Conservation (phyloP, 2,888 invertebrate species). For the Leptopilina myrica region DNA sequence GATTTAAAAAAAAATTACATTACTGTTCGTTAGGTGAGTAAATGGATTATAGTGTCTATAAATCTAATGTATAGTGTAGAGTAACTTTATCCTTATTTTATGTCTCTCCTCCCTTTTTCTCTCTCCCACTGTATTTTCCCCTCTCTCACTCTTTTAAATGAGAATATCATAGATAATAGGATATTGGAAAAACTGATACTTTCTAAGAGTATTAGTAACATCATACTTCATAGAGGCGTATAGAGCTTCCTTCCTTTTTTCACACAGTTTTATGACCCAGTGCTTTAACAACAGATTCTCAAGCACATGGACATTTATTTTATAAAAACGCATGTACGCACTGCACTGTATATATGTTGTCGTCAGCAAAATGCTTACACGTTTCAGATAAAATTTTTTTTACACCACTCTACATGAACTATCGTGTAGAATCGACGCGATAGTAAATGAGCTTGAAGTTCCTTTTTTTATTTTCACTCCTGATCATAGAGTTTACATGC, state of each 20-base stretch:
- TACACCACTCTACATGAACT: background rate
- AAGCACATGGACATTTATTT: background rate
- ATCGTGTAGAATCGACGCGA: too few species aligned
- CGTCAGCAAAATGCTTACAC: background rate
- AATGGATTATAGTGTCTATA: too few species aligned
- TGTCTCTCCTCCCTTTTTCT: too few species aligned
- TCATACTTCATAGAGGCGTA: background rate
- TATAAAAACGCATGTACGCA: constrained; percentile 12
- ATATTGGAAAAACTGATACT: constrained; percentile 22
- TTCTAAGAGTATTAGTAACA: constrained; percentile 11
- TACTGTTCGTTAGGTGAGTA: too few species aligned
- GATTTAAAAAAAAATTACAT: too few species aligned
- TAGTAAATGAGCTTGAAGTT: background rate
- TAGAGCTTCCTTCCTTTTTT: background rate
- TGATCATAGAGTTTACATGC: background rate
- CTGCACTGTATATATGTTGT: too few species aligned
- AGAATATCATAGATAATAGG: constrained; percentile 26
- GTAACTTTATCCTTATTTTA: too few species aligned
- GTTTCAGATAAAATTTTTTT: background rate
- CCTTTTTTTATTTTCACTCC: background rate
- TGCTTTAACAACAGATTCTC: constrained; percentile 3
- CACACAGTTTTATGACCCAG: background rate
- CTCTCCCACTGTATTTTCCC: too few species aligned
- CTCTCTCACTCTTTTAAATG: background rate
- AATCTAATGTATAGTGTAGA: background rate